phyloP scores from a whole-genome alignment of 2,888 invertebrate genomes.

The Notodromas monacha region DNA sequence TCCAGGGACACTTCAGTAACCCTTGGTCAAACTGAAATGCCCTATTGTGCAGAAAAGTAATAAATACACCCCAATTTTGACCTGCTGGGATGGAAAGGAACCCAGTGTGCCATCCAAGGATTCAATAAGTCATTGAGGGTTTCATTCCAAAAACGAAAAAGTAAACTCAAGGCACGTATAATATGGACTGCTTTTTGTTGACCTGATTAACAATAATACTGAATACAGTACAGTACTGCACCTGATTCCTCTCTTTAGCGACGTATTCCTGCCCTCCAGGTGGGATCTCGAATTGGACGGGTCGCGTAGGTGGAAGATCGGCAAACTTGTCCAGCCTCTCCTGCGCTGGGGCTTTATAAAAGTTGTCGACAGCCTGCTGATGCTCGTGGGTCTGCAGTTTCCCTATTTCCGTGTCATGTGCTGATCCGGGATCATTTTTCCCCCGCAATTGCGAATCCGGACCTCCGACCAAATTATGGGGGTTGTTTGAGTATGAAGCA shows the following conservation, averaged over 20 bases:
- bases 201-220: too few relatives aligned
- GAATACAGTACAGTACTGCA: too few relatives aligned
- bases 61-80: too few relatives aligned
- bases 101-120: too few relatives aligned
- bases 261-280: conserved; percentile 1
- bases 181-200: too few relatives aligned
- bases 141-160: too few relatives aligned
- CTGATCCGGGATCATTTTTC: background rate
- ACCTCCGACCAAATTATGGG: conserved; percentile 1
- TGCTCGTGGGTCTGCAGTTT: conserved; percentile 1
- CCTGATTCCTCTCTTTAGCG: conserved; percentile 4
- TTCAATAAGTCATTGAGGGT: too few relatives aligned
- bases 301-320: background rate
- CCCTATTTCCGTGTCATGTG: conserved; percentile 1
- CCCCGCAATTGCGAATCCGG: background rate
- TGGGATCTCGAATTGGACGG: background rate
- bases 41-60: too few relatives aligned
- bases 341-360: background rate
- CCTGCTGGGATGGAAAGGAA: too few relatives aligned
- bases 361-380: background rate
- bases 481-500: background rate
- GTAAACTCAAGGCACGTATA: too few relatives aligned
- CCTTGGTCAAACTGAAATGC: too few relatives aligned
- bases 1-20: too few relatives aligned
- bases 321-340: background rate